Base-by-base conservation (phyloP, 2,113 vertebrate species). In the Electrona antarctica region DNA sequence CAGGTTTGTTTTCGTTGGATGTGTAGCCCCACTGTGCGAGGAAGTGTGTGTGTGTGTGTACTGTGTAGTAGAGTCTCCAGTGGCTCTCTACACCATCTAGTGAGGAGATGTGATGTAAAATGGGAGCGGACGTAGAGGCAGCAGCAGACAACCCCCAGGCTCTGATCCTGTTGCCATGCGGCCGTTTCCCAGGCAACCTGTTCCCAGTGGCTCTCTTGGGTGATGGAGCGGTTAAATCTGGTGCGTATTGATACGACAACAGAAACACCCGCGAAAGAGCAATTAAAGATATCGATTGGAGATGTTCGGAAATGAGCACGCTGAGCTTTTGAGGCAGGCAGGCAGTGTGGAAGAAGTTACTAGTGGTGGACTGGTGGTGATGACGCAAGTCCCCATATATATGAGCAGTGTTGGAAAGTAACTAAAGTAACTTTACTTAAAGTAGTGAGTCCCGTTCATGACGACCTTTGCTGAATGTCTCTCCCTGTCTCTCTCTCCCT, bases 91-190 rank as follows among this genome's bases (percentile, higher is more conserved):
- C 95, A 94, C 95, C 94, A 95, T 95, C 96, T 94, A 96, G 95
- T 93, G 95, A 94, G 91, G 93, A 91, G 93, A 94, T 87, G 92
- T 92, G 93, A 92, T 86, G 92, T 88, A 93, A 92, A 95, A 95
- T 92, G 95, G 93, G 94, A 92, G 92, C 92, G 91, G 92, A 93
- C 86, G 93, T 89, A 90, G 91, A 93, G 90, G 94, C 90, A 87
- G 85, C 90, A 78, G 90, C 94, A 93, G 90, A 94, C 92, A 92
- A 94, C 92, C 94, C 95, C 94, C 96, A 93, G 93, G 95, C 94
- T 95, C 95, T 92, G 93, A 94, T 94, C 95, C 94, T 93, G 97
- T 98, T 98, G 96, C 97, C 95, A 98, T 94, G 97, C 97, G 96
- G 96, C 96, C 94, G 97, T 98, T 97, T 95, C 97, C 96, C 90